phyloP scores from a whole-genome alignment of 2,797 vertebrate species.

The Cheirogaleus major region DNA sequence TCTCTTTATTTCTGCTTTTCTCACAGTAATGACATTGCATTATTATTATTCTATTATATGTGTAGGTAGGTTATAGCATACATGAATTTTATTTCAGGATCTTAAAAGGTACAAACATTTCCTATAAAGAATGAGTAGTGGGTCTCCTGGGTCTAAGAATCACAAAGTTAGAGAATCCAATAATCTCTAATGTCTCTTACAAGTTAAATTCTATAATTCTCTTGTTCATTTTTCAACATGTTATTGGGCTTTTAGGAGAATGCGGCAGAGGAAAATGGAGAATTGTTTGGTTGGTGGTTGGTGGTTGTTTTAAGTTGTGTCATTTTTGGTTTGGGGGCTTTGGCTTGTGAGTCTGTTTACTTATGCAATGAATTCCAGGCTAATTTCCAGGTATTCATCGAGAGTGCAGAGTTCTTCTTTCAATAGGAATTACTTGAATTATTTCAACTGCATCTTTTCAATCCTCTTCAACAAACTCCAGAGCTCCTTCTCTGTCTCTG shows the following conservation, averaged over 20 bases:
- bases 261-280: neutral
- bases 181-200: neutral
- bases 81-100: neutral
- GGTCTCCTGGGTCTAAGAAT: neutral
- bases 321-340: neutral
- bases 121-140: neutral
- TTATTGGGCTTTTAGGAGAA: neutral
- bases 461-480: neutral
- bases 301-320: neutral
- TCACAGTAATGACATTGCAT: neutral
- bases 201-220: neutral
- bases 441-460: neutral
- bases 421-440: neutral
- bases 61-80: neutral
- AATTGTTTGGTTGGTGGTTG: neutral
- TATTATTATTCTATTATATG: neutral
- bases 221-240: neutral
- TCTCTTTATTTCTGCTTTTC: neutral
- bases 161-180: neutral
- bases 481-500: too few species aligned
- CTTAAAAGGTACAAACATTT: neutral
- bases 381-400: neutral
- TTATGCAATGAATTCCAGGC: neutral
- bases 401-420: neutral
- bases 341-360: neutral